Base-by-base conservation (phyloP, 1,140 invertebrate genomes). In the Leguminivora glycinivorella region DNA sequence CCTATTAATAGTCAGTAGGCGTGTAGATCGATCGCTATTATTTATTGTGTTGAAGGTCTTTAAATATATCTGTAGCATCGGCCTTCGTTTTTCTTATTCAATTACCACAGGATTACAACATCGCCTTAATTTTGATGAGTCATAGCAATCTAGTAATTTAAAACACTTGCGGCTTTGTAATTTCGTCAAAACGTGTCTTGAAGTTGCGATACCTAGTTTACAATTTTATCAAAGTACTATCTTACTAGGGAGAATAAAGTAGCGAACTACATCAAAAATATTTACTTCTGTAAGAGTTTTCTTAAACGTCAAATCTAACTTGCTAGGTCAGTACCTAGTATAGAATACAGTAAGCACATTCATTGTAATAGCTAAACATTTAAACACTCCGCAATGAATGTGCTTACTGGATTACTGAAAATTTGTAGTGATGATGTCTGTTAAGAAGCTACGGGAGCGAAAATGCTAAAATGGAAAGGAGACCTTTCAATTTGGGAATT, bases 71-170 rank as follows among this genome's bases (percentile, higher is more conserved):
- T 60, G 56, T 60, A 60, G 29, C 24, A 60, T 24, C 24, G 26
- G 14, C 56, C 9, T 60, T 31, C 5, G n/a, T 29, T 31, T 63
- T 63, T 26, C 24, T 29, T n/a, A n/a, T 17, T 63, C 25, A 63
- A 63, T 19, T 63, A 34, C 58, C 26, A 5, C 4, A 52, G n/a
- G 5, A 6, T 63, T 63, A 22, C 58, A 63, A 31, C 58, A 31
- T 29, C 6, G 58, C 58, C 25, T 63, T 63, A 63, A 19, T 63
- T 63, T 29, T 63, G 73, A 74, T 78, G 75, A 81, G 56, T 81
- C 75, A 76, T 47, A 63, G 43, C n/a, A 68, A 77, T 81, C 76
- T 78, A 63, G 72, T 72, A 81, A 81, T 38, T 24, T 52, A 68
- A 47, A 67, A 38, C 68, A 52, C 52, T 66, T 81, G 75, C 72